Percentiles rank a stretch among this genome's conserved stretches.
Evolutionary conservation across 2,113 vertebrate genomes (phyloP).

Genomic region (Steatornis caripensis): DNA sequence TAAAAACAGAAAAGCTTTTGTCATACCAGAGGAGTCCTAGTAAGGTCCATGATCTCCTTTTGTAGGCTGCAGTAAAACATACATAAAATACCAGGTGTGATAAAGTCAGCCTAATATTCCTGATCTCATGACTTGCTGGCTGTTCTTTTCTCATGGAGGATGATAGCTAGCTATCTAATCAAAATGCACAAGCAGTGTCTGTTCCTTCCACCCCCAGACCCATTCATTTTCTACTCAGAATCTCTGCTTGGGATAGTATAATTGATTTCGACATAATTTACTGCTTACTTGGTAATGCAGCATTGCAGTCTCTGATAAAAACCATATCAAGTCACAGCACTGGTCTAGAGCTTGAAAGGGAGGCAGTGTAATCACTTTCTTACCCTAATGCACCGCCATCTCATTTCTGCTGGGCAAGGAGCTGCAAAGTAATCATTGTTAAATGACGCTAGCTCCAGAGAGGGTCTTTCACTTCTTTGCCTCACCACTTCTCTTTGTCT

Average conservation of each 20-base stretch:
- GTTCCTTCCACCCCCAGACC: conserved; percentile 65
- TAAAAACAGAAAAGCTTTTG: neutral
- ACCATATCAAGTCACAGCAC: conserved; percentile 84
- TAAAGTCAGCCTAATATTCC: conserved; percentile 46
- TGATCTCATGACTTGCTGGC: conserved; percentile 37
- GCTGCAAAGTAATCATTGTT: conserved; percentile 65
- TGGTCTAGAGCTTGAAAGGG: conserved; percentile 78
- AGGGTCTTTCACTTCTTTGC: conserved; percentile 24
- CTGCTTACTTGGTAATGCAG: conserved; percentile 87
- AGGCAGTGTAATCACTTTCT: conserved; percentile 81
- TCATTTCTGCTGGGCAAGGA: conserved; percentile 67
- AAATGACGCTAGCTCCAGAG: conserved; percentile 51
- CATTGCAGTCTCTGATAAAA: conserved; percentile 89
- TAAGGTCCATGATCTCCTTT: neutral
- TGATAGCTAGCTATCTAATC: conserved; percentile 81
- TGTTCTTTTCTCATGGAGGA: neutral
- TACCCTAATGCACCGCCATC: conserved; percentile 65
- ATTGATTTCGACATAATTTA: conserved; percentile 91
- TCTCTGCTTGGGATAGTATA: conserved; percentile 79
- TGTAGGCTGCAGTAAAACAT: neutral
- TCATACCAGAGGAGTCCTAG: neutral
- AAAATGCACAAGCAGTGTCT: conserved; percentile 79
- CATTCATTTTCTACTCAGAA: conserved; percentile 73
- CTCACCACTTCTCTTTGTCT: conserved; percentile 60
- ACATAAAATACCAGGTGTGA: neutral